Evolutionary conservation across 30 jellyfish, hydroid and myxozoan genomes (phyloP), one percentile per base, ranked within the genome.

Genomic region (Hydractinia symbiolongicarpus): DNA sequence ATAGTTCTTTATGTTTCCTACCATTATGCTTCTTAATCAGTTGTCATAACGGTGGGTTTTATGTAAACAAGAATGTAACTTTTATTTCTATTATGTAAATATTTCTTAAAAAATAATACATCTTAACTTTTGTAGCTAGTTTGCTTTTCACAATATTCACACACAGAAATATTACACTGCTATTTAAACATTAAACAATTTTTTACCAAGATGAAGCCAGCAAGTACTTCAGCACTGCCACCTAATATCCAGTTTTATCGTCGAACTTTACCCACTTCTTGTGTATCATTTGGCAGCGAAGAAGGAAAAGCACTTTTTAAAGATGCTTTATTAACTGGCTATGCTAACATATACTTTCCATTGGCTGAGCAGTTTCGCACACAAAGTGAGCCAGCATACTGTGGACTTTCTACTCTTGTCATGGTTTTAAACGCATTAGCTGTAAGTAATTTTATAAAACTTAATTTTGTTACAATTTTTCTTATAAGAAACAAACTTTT

Each of bases 381-480:
- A 4, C 96, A 89, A 79, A 90, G 81, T 61, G 96, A 89, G 55
- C 96, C 96, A 50, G 96, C 96, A 21, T 89, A 73, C 73, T 89
- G 96, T 79, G 96, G 96, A 56, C 78, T 89, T 67, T 89, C 96
- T 7, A 83, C 96, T 4, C 87, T 89, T 60, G 96, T 89, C 57
- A 89, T 89, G 96, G 90, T 89, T 53, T 77, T 89, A 17, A 89
- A 89, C 76, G 82, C 94, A 9, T 90, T 89, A 19, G 88, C 86
- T 51, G 91, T 79, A 40, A n/a, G 87, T 60, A 50, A 16, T 50
- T n/a, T 6, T 52, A 53, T 60, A 73, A 17, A 53, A 69, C 1
- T 72, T 72, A 30, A 30, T 30, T 20, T 68, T 71, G 0, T 71
- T 71, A 1, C 2, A 7, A 71, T 21, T 71, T 10, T 6, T 71